phyloP scores from a whole-genome alignment of 2,113 vertebrate species.

The Orycteropus afer region DNA sequence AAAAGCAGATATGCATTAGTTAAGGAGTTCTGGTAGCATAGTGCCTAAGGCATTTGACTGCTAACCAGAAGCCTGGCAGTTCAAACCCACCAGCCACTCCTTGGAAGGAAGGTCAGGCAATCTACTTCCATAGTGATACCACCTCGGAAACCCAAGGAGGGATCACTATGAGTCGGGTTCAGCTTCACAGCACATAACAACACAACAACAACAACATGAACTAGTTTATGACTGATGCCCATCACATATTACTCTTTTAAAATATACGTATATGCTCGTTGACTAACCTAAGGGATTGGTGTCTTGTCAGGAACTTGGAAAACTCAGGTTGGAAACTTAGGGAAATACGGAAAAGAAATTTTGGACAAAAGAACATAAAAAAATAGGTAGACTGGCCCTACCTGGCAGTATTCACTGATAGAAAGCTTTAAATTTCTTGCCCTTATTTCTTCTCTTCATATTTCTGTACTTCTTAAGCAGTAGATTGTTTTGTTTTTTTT shows the following conservation, averaged over 20 bases:
- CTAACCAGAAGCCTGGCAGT: no score
- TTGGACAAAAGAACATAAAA: not conserved
- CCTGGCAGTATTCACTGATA: not conserved
- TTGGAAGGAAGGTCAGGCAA: no score
- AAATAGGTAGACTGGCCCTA: not conserved
- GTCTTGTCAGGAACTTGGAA: not conserved
- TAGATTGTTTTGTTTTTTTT: not conserved
- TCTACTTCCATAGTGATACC: no score
- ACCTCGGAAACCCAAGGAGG: no score
- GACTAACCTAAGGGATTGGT: not conserved
- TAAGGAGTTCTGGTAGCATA: no score
- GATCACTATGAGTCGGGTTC: no score
- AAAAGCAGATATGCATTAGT: not conserved
- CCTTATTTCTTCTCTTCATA: slow-evolving; percentile 35
- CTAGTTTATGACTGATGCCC: not conserved
- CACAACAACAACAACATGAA: no score
- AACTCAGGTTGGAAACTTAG: not conserved
- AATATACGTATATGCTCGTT: not conserved
- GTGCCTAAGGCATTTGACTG: no score
- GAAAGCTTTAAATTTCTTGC: slow-evolving; percentile 11
- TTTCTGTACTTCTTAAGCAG: slow-evolving; percentile 33
- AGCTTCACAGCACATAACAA: no score
- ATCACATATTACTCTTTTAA: not conserved
- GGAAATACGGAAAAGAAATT: not conserved
- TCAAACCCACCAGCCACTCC: no score